A percentile compares a stretch with the other conserved stretches of the same genome.
phyloP scores from a whole-genome alignment of 2,113 vertebrate genomes.

The Hymenochirus boettgeri region DNA sequence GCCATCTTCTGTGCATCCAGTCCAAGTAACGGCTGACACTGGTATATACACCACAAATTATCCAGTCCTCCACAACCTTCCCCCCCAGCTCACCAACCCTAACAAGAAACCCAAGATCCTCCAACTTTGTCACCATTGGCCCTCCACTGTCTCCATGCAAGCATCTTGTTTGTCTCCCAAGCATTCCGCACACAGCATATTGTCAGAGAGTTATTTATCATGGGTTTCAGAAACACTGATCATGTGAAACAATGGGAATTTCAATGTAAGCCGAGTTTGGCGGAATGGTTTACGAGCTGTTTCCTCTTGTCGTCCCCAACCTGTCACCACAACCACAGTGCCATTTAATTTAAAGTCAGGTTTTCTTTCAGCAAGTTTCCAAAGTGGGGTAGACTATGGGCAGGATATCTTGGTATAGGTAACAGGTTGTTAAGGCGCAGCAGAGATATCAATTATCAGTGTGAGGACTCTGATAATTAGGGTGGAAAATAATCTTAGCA shows the following conservation, averaged over 20 bases:
- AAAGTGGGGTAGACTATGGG: conserved; percentile 76
- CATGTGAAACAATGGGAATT: conserved; percentile 64
- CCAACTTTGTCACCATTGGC: conserved; percentile 79
- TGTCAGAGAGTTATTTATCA: conserved; percentile 62
- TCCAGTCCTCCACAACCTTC: conserved; percentile 78
- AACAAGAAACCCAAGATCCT: conserved; percentile 85
- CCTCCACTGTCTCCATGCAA: conserved; percentile 91
- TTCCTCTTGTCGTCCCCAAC: conserved; percentile 74
- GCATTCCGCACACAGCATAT: conserved; percentile 84
- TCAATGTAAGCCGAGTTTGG: conserved; percentile 70
- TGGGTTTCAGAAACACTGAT: conserved; percentile 63
- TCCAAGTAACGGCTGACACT: conserved; percentile 85
- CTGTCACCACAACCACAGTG: conserved; percentile 69
- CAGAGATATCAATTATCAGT: conserved; percentile 87
- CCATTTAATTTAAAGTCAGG: conserved; percentile 68
- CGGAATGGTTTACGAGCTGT: conserved; percentile 48
- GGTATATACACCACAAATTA: conserved; percentile 89
- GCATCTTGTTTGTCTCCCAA: conserved; percentile 68
- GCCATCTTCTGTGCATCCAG: conserved; percentile 67
- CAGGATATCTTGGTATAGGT: conserved; percentile 54
- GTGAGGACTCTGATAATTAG: conserved; percentile 62
- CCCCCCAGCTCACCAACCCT: conserved; percentile 93
- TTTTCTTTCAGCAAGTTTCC: conserved; percentile 66
- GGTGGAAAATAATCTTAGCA: conserved; percentile 59
- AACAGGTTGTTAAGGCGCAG: conserved; percentile 64